phyloP scores from a whole-genome alignment of 2,888 invertebrate genomes.

The Rugalucina vietnamica region DNA sequence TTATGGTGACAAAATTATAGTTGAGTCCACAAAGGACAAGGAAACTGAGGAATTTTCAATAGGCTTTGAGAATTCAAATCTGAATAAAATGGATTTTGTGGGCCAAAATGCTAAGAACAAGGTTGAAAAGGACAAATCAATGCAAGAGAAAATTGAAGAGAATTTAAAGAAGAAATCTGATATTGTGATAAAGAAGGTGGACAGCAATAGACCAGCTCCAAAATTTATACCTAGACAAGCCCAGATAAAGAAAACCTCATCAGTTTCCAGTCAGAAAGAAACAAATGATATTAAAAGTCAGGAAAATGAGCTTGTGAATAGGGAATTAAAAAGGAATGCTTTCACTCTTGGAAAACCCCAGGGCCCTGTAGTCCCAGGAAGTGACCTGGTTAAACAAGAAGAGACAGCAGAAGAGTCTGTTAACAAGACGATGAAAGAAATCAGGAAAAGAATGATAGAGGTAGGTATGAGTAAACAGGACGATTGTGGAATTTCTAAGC shows the following conservation, averaged over 20 bases:
- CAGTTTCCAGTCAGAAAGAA: not conserved
- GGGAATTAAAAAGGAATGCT: conserved; percentile 71
- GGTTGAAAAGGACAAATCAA: too few relatives aligned
- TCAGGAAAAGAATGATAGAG: conserved; percentile 72
- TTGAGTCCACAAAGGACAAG: too few relatives aligned
- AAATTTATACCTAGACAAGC: conserved; percentile 78
- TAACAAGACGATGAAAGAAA: conserved; percentile 69
- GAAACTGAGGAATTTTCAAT: too few relatives aligned
- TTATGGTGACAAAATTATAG: too few relatives aligned
- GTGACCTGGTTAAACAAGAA: conserved; percentile 32
- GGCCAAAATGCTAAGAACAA: too few relatives aligned
- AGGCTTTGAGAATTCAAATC: too few relatives aligned
- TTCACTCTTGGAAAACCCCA: conserved; percentile 71
- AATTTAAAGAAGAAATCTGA: conserved; percentile 33
- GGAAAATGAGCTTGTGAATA: conserved; percentile 57
- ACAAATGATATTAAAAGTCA: not conserved
- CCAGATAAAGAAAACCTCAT: conserved; percentile 38
- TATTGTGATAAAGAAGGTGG: conserved; percentile 64
- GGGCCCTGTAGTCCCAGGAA: conserved; percentile 62
- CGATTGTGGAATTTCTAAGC: too few relatives aligned
- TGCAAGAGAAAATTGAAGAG: conserved; percentile 53
- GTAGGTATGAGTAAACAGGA: too few relatives aligned
- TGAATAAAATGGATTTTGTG: too few relatives aligned
- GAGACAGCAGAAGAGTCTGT: conserved; percentile 67
- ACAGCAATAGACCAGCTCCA: conserved; percentile 60